These are phyloP conservation scores for Pipa parva DNA, from an alignment of 2,113 vertebrate species.

Conservation along the genomic window DNA sequence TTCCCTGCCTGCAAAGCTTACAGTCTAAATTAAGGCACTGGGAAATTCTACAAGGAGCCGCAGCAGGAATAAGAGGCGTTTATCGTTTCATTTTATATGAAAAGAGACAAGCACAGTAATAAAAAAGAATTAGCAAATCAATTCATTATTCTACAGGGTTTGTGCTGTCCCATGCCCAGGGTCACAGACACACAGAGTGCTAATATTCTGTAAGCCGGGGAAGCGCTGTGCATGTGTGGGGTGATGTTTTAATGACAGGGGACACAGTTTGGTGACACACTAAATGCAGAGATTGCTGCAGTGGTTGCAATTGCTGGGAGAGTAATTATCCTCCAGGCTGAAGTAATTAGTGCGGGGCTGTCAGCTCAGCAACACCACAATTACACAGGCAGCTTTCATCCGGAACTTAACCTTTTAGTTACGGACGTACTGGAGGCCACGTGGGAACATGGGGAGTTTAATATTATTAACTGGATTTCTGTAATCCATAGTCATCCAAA, in stretches of 20 bases:
- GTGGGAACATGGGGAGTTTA: background rate
- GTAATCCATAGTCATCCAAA: too few relatives aligned
- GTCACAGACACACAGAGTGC: background rate
- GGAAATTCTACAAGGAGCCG: too few relatives aligned
- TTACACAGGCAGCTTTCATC: conserved; percentile 20
- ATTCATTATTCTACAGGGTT: too few relatives aligned
- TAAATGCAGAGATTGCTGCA: conserved; percentile 62
- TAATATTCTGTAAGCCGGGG: background rate
- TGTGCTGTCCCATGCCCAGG: too few relatives aligned
- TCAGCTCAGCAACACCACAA: conserved; percentile 39
- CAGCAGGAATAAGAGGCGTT: too few relatives aligned
- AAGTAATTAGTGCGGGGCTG: conserved; percentile 34
- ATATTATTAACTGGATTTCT: too few relatives aligned
- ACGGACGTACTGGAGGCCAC: background rate
- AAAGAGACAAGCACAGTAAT: too few relatives aligned
- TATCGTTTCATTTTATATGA: too few relatives aligned
- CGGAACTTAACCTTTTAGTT: conserved; percentile 5
- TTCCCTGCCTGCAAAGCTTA: background rate
- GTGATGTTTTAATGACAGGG: conserved; percentile 44
- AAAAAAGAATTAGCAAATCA: too few relatives aligned
- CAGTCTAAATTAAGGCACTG: background rate
- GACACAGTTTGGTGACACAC: conserved; percentile 65
- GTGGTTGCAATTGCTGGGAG: conserved; percentile 23
- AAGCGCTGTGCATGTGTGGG: conserved; percentile 12
- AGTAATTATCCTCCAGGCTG: conserved; percentile 35